Evolutionary conservation across 2,888 invertebrate species (phyloP), one percentile per base, ranked within the genome.

Genomic region (Heliconius charithonia): DNA sequence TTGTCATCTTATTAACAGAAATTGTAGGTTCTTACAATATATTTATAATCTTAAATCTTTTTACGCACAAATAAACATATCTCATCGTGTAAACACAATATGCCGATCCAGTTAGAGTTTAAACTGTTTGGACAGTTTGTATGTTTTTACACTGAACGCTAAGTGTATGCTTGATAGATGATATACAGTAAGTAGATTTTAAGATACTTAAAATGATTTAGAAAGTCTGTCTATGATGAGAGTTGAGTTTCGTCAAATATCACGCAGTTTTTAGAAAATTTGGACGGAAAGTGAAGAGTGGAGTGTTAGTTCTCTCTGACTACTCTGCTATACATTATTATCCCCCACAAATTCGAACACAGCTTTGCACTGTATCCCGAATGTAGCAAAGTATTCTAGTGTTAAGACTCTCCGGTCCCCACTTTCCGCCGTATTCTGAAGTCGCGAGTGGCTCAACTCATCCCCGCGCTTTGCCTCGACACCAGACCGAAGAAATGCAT

Each of bases 41-140:
- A 37, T 37, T 37, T 37, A 37, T 37, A 37, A 37, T 37, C 37
- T 59, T 59, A 59, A 59, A 12, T 6, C 19, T 29, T 71, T 45
- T 56, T 27, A 22, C 29, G 13, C 19, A 16, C n/a, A 25, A 45
- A 63, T 63, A 74, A 63, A 63, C 62, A 45, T 29, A 29, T 65
- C 45, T 74, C 41, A 62, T 63, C n/a, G 27, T 74, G 63, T 62
- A 62, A 45, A 74, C 74, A 41, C 74, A 63, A 65, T 45, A 65
- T 74, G 74, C 29, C 74, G 74, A 29, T 65, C 74, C 22, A 65
- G 63, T 74, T 65, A 9, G 27, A 74, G 63, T 45, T 27, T 74
- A 63, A 65, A 78, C 73, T 72, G 76, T 81, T 80, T 78, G 69
- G 77, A 80, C 77, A 45, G 37, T 41, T 13, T 75, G 71, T 81